phyloP scores from a whole-genome alignment of 2,797 vertebrate genomes.

The Crenichthys baileyi region DNA sequence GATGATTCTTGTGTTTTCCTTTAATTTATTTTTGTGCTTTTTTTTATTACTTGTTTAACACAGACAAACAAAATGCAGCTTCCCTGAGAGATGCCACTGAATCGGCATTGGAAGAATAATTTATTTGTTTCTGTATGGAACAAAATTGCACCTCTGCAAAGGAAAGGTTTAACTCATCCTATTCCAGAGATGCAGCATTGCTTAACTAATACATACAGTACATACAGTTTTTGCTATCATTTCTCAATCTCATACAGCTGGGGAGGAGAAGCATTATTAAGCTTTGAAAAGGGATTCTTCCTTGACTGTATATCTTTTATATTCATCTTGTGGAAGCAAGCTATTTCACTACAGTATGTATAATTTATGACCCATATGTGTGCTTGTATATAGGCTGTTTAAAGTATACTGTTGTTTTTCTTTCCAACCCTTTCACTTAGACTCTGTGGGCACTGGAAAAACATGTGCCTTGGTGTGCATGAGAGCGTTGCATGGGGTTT shows the following conservation, averaged over 20 bases:
- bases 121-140: neutral
- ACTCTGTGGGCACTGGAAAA: neutral
- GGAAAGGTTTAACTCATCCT: neutral
- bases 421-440: neutral
- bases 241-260: conserved; percentile 1
- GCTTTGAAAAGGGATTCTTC: neutral
- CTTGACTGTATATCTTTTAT: neutral
- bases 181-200: neutral
- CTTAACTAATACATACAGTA: neutral
- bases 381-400: neutral
- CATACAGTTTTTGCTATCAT: neutral
- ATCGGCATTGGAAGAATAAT: neutral
- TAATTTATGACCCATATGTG: neutral
- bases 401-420: neutral
- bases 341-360: neutral
- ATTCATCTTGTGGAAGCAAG: neutral
- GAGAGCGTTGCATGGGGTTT: neutral
- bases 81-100: neutral
- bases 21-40: neutral
- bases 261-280: neutral
- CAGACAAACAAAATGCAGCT: neutral
- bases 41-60: neutral
- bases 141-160: neutral
- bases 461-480: neutral
- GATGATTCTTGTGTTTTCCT: neutral